Percentiles rank a stretch among this genome's conserved stretches.
Conservation (phyloP, 2,797 vertebrate genomes). For the Enteromius thamalakanensis region DNA sequence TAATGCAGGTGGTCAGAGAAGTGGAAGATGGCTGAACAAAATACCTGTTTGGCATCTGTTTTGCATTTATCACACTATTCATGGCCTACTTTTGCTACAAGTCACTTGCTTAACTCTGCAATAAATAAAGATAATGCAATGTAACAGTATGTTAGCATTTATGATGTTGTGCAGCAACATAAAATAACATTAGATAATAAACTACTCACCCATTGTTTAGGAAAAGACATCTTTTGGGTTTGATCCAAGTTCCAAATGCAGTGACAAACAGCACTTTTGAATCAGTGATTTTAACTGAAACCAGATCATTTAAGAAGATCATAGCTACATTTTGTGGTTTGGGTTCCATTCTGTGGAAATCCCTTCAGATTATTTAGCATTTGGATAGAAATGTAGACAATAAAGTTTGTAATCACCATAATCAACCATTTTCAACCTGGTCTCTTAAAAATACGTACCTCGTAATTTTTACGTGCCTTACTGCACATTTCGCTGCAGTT, state of each 20-base stretch:
- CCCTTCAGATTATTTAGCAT: background rate
- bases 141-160: background rate
- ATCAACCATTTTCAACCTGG: background rate
- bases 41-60: background rate
- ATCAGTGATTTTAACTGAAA: background rate
- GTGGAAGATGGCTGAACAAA: background rate
- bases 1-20: conserved; percentile 3
- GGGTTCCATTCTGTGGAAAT: background rate
- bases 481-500: too few relatives aligned
- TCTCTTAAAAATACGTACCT: too few relatives aligned
- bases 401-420: background rate
- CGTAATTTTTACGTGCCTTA: too few relatives aligned
- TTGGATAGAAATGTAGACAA: background rate
- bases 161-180: background rate
- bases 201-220: background rate
- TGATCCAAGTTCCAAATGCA: background rate
- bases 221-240: background rate
- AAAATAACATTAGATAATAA: background rate
- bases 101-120: background rate
- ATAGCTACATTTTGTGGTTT: background rate
- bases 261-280: background rate
- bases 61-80: background rate
- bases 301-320: background rate
- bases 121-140: background rate
- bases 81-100: background rate